Evolutionary conservation across 2,888 invertebrate genomes (phyloP), one percentile per base, ranked within the genome.

Genomic region (Marasmarcha lunaedactyla): DNA sequence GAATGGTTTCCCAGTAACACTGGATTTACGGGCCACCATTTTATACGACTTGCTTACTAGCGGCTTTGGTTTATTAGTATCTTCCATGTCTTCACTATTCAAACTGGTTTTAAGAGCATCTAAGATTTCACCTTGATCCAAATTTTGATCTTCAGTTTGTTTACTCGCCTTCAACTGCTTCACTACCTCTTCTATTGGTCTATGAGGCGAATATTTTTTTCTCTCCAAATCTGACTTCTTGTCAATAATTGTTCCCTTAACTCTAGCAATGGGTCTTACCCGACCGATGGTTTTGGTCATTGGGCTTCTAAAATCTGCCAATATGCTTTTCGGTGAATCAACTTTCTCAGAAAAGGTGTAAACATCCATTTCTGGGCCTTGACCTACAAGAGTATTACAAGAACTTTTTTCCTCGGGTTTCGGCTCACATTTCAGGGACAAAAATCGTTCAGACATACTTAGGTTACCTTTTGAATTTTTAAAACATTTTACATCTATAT

Each of bases 1-100:
- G 50, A 81, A 81, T 30, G 79, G 83, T 57, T 79, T 77, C n/a
- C 83, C 83, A 12, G 83, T 81, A 34, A 83, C 73, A 46, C 81
- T 83, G 14, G 83, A 79, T 59, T 83, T 83, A 37, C 83, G 59
- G 34, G 83, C 81, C n/a, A 84, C 81, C 81, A 81, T 84, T 63
- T 81, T 83, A 50, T 83, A 81, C 12, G 83, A 81, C 51, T 84
- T 84, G 46, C 83, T 81, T 12, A 83, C 66, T 45, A 81, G 77
- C 36, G 77, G 70, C 55, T 71, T 70, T 36, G 81, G 78, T 40
- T 65, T 62, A 39, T 74, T 71, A 42, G 68, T 71, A 1, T 44
- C 26, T 33, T 69, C 65, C 47, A 57, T 63, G 39, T 63, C 59
- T 42, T 48, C 50, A 44, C 27, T 53, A 42, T 46, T 43, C 20